Conservation (phyloP, 1,140 invertebrate species). For the Dendroctonus ponderosae region DNA sequence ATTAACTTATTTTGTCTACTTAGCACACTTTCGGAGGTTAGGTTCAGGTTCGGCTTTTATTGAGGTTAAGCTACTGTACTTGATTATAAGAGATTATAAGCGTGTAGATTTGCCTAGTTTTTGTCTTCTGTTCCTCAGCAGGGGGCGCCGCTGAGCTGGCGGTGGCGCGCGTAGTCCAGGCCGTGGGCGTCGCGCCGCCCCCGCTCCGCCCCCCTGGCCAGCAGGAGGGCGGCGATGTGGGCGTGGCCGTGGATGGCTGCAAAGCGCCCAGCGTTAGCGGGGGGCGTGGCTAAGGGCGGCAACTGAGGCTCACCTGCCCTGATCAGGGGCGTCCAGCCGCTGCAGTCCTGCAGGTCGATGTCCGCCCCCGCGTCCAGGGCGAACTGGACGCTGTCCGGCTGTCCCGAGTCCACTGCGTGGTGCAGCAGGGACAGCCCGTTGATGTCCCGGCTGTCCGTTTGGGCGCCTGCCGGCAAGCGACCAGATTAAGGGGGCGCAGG, state of each 20-base stretch:
- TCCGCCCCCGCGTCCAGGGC: slow-evolving; percentile 51
- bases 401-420: slow-evolving; percentile 55
- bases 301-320: slow-evolving; percentile 50
- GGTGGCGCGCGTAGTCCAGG: too few relatives aligned
- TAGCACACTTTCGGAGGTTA: slow-evolving; percentile 9
- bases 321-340: slow-evolving; percentile 56
- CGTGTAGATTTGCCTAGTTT: slow-evolving; percentile 23
- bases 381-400: slow-evolving; percentile 48
- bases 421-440: slow-evolving; percentile 52
- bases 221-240: too few relatives aligned
- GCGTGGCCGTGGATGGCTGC: too few relatives aligned
- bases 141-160: too few relatives aligned
- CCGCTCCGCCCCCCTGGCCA: too few relatives aligned
- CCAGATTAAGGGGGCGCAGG: too few relatives aligned
- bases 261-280: too few relatives aligned
- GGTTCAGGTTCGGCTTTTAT: slow-evolving; percentile 15
- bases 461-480: too few relatives aligned
- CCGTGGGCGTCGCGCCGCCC: too few relatives aligned
- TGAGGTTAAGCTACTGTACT: slow-evolving; percentile 23
- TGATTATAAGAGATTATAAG: slow-evolving; percentile 28
- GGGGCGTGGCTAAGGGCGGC: not conserved
- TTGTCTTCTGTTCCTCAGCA: slow-evolving; percentile 1
- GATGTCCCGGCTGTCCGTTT: slow-evolving; percentile 22
- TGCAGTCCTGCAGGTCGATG: slow-evolving; percentile 50
- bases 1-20: slow-evolving; percentile 46